These are phyloP conservation scores for Polydesmus complanatus DNA, from an alignment of 2,888 invertebrate species.

Conservation along the genomic window DNA sequence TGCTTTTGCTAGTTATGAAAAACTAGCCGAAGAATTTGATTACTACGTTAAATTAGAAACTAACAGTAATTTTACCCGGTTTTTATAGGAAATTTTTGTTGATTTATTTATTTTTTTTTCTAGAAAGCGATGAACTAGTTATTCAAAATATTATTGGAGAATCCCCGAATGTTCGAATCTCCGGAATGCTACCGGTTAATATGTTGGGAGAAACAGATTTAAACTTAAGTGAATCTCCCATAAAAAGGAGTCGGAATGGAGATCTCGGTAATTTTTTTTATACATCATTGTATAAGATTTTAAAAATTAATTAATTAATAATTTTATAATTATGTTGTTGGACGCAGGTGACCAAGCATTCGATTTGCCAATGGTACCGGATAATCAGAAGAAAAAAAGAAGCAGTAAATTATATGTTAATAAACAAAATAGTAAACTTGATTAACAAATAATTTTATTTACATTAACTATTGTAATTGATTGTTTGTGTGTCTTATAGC, in stretches of 20 bases:
- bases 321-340: too few species aligned
- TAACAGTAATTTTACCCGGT: slow-evolving; percentile 1
- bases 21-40: slow-evolving; percentile 46
- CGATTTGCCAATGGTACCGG: background rate
- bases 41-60: slow-evolving; percentile 41
- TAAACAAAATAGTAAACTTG: background rate
- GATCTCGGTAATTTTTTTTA: background rate
- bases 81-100: background rate
- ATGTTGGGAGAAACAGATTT: background rate
- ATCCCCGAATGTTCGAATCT: too few species aligned
- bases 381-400: background rate
- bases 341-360: background rate
- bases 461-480: background rate
- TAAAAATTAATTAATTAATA: too few species aligned
- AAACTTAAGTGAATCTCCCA: background rate
- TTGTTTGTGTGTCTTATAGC: background rate
- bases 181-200: background rate
- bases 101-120: background rate
- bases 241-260: background rate
- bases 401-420: background rate
- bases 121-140: too few species aligned
- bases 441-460: background rate
- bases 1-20: slow-evolving; percentile 51
- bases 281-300: too few species aligned
- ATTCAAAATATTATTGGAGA: too few species aligned